These are phyloP conservation scores for Turritopsis rubra DNA, from an alignment of 30 jellyfish, hydroid and myxozoan species.

Conservation along the genomic window DNA sequence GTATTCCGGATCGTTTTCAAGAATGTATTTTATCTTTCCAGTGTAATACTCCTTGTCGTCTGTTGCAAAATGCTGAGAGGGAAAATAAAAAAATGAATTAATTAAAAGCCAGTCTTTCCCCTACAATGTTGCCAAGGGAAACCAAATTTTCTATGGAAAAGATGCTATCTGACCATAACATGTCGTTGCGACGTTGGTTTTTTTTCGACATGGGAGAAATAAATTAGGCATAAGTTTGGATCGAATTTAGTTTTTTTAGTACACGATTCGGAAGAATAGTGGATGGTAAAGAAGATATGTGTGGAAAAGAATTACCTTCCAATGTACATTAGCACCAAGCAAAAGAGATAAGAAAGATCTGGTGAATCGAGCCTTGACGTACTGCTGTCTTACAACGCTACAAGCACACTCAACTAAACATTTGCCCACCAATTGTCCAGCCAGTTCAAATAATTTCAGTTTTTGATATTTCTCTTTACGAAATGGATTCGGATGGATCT, in stretches of 20 bases:
- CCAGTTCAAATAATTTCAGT: slow-evolving; percentile 62
- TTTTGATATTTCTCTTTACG: slow-evolving; percentile 56
- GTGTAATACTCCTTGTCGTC: slow-evolving; percentile 80
- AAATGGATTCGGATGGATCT: slow-evolving; percentile 92
- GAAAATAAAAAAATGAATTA: not conserved
- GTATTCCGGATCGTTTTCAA: slow-evolving; percentile 83
- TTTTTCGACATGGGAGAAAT: too few relatives aligned
- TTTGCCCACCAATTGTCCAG: slow-evolving; percentile 88
- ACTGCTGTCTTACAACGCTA: slow-evolving; percentile 51
- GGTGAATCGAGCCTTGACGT: slow-evolving; percentile 82
- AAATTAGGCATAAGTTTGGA: too few relatives aligned
- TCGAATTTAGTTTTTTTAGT: too few relatives aligned
- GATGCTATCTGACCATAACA: not conserved
- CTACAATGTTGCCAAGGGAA: too few relatives aligned
- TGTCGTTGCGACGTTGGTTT: too few relatives aligned
- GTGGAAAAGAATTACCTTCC: slow-evolving; percentile 61
- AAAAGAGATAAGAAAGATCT: slow-evolving; percentile 84
- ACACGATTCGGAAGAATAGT: too few relatives aligned
- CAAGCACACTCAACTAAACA: slow-evolving; percentile 76
- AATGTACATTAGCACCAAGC: slow-evolving; percentile 70
- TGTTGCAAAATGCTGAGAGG: slow-evolving; percentile 71
- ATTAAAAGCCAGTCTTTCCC: too few relatives aligned
- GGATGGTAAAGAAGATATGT: not conserved
- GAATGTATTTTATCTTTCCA: slow-evolving; percentile 69
- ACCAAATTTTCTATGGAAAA: too few relatives aligned